phyloP scores from a whole-genome alignment of 1,140 invertebrate species.

The Tetramorium parvispinum region DNA sequence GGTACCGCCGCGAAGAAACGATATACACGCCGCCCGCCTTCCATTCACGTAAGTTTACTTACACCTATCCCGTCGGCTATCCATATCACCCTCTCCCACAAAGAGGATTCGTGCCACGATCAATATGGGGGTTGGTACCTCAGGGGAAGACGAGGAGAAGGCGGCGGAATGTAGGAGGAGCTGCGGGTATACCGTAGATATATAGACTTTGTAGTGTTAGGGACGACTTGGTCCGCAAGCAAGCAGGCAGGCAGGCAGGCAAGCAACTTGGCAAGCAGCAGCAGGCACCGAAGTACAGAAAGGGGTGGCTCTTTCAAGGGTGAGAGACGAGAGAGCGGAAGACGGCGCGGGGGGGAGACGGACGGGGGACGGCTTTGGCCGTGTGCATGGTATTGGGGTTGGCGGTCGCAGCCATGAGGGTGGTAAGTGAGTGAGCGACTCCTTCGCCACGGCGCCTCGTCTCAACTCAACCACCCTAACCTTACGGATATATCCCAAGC shows the following conservation, averaged over 20 bases:
- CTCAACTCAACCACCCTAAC: slow-evolving; percentile 69
- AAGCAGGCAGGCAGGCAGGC: slow-evolving; percentile 78
- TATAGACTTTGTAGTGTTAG: slow-evolving; percentile 82
- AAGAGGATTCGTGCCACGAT: slow-evolving; percentile 82
- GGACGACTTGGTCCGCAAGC: slow-evolving; percentile 80
- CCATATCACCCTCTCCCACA: slow-evolving; percentile 74
- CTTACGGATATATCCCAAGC: slow-evolving; percentile 73
- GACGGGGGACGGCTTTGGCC: slow-evolving; percentile 61
- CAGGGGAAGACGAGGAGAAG: slow-evolving; percentile 63
- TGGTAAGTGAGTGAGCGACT: slow-evolving; percentile 85
- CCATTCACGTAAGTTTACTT: slow-evolving; percentile 80
- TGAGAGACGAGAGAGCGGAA: slow-evolving; percentile 46
- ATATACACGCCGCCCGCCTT: slow-evolving; percentile 58
- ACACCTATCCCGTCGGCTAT: slow-evolving; percentile 75
- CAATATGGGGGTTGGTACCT: slow-evolving; percentile 81
- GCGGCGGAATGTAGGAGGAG: slow-evolving; percentile 53
- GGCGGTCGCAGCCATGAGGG: slow-evolving; percentile 81
- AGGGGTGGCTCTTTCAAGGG: slow-evolving; percentile 59
- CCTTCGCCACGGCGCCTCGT: slow-evolving; percentile 81
- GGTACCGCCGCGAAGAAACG: slow-evolving; percentile 39
- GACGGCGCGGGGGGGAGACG: background rate
- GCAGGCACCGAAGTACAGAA: slow-evolving; percentile 62
- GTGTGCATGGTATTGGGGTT: slow-evolving; percentile 78
- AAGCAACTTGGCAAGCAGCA: slow-evolving; percentile 66
- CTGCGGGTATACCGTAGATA: slow-evolving; percentile 74